Conservation (phyloP, 2,113 vertebrate genomes). For the Macquaria australasica region DNA sequence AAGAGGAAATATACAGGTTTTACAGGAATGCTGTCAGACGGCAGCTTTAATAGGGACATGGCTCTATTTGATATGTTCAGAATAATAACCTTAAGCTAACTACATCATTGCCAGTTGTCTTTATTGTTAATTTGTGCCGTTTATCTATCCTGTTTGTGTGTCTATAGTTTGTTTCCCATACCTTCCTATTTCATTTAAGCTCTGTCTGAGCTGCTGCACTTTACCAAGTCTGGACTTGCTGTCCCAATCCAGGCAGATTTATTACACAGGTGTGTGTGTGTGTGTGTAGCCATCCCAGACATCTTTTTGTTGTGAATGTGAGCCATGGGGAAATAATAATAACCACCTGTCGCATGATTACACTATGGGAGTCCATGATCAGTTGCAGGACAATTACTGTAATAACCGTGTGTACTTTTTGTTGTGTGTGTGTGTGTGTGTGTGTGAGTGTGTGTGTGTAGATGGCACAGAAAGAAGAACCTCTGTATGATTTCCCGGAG, state of each 20-base stretch:
- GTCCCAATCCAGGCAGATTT: slow-evolving; percentile 62
- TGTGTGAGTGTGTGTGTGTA: slow-evolving; percentile 43
- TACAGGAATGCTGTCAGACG: slow-evolving; percentile 43
- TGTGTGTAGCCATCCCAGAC: slow-evolving; percentile 32
- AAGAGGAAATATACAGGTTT: slow-evolving; percentile 26
- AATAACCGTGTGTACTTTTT: slow-evolving; percentile 6
- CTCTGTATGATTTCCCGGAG: slow-evolving; percentile 87
- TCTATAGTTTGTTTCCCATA: slow-evolving; percentile 8
- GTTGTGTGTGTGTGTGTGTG: not conserved
- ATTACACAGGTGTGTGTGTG: slow-evolving; percentile 62
- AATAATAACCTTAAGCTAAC: not conserved
- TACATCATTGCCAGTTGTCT: not conserved
- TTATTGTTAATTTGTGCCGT: not conserved
- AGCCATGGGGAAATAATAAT: slow-evolving; percentile 41
- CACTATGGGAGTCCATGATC: not conserved
- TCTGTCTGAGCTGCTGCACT: slow-evolving; percentile 59
- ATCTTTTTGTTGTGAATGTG: slow-evolving; percentile 25
- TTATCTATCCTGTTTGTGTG: slow-evolving; percentile 3
- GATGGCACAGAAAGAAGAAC: slow-evolving; percentile 84
- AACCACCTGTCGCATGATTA: slow-evolving; percentile 18
- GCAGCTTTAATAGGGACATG: not conserved
- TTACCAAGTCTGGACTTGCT: slow-evolving; percentile 81
- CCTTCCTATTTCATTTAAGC: slow-evolving; percentile 44
- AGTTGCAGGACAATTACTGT: not conserved
- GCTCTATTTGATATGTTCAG: not conserved